These are phyloP conservation scores for Micronisus gabar DNA, from an alignment of 2,113 vertebrate species.

Conservation along the genomic window DNA sequence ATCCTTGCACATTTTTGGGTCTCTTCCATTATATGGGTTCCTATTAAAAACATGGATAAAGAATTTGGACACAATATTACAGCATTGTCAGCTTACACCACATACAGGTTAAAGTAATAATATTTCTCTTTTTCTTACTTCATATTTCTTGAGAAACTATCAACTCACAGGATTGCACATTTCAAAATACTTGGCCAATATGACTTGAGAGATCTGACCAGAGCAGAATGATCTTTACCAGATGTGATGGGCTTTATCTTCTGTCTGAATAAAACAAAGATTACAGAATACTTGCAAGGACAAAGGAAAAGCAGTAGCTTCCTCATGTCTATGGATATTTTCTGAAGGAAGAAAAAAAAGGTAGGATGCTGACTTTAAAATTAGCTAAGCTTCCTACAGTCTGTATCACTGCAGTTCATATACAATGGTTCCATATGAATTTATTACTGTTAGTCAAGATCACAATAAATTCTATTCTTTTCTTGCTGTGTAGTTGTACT, in stretches of 20 bases:
- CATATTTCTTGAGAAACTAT: not conserved
- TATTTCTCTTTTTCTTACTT: not conserved
- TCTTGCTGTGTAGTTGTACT: not conserved
- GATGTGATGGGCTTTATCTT: not conserved
- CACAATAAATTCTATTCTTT: not conserved
- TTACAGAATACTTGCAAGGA: not conserved
- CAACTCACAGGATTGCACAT: not conserved
- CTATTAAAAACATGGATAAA: not conserved
- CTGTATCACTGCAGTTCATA: not conserved
- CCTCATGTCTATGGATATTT: not conserved
- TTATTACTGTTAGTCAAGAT: not conserved
- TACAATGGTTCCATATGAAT: fast-evolving
- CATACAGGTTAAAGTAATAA: not conserved
- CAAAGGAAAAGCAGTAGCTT: not conserved
- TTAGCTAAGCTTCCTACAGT: not conserved
- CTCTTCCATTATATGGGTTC: not conserved
- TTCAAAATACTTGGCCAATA: not conserved
- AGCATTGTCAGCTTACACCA: not conserved
- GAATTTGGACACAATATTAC: not conserved
- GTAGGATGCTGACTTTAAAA: not conserved
- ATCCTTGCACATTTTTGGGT: not conserved
- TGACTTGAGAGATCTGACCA: not conserved
- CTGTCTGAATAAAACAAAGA: not conserved
- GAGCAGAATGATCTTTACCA: not conserved
- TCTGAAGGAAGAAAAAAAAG: not conserved